Conservation (phyloP, 2,113 vertebrate species). For the Thalassoma bifasciatum region DNA sequence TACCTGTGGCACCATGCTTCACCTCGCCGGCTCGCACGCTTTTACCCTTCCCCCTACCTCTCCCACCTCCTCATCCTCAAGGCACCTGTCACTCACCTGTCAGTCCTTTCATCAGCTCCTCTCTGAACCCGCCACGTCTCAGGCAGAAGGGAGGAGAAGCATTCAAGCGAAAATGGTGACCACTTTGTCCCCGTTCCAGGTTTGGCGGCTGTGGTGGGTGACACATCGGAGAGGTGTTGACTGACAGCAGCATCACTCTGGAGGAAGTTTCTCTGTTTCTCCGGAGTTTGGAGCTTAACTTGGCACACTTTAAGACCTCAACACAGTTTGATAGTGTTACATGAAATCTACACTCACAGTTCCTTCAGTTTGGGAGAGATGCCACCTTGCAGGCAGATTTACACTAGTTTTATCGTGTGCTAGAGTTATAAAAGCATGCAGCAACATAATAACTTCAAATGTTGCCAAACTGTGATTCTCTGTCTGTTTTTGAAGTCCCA, state of each 20-base stretch:
- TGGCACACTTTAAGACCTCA: neutral
- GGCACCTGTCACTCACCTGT: constrained; percentile 83
- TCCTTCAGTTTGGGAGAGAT: too few relatives aligned
- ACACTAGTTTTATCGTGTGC: too few relatives aligned
- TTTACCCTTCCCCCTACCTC: constrained; percentile 17
- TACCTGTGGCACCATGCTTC: constrained; percentile 74
- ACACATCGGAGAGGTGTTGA: constrained; percentile 54
- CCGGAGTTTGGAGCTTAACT: constrained; percentile 5
- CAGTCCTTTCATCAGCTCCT: constrained; percentile 75
- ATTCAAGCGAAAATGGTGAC: constrained; percentile 62
- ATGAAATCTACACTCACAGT: too few relatives aligned
- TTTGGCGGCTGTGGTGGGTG: constrained; percentile 36
- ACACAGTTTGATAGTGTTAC: neutral
- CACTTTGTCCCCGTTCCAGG: constrained; percentile 69
- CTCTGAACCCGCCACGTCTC: constrained; percentile 11
- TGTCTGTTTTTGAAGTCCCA: too few relatives aligned
- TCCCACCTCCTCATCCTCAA: constrained; percentile 52
- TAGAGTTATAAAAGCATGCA: too few relatives aligned
- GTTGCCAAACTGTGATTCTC: too few relatives aligned
- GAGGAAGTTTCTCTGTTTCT: constrained; percentile 17
- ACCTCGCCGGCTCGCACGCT: constrained; percentile 40
- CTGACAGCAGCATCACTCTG: constrained; percentile 34
- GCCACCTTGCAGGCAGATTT: too few relatives aligned
- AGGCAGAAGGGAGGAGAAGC: constrained; percentile 48
- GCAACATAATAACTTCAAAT: too few relatives aligned